These are phyloP conservation scores for Rhagologus leucostigma DNA, from an alignment of 2,113 vertebrate genomes.

Conservation along the genomic window DNA sequence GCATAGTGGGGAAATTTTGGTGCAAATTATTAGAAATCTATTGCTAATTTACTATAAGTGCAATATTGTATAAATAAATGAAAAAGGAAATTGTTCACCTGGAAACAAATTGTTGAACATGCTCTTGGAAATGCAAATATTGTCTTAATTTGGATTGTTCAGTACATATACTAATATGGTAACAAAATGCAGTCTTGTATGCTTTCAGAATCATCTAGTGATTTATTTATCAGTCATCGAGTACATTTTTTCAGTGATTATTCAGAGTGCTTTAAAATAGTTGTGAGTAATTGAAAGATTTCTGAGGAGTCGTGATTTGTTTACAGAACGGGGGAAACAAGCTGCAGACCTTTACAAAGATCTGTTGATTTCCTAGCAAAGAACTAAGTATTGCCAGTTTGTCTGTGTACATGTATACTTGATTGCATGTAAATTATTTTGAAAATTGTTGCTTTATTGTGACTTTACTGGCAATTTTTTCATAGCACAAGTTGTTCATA, in stretches of 20 bases:
- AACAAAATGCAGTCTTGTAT: not conserved
- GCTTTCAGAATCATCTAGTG: not conserved
- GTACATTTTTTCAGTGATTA: not conserved
- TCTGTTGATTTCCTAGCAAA: not conserved
- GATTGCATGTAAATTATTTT: not conserved
- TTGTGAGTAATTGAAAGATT: conserved; percentile 8
- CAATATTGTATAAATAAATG: not conserved
- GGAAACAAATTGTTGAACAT: not conserved
- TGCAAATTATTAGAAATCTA: not conserved
- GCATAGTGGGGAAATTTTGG: not conserved
- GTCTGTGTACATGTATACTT: not conserved
- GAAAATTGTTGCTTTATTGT: not conserved
- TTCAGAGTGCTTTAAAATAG: conserved; percentile 30
- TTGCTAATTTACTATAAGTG: not conserved
- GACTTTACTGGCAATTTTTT: not conserved
- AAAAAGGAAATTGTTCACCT: not conserved
- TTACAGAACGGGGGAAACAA: not conserved
- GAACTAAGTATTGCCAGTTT: not conserved
- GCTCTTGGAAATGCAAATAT: not conserved
- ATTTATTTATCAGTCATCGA: conserved; percentile 8
- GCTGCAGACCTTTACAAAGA: not conserved
- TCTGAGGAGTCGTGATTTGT: not conserved
- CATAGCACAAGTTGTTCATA: not conserved
- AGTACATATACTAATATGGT: not conserved
- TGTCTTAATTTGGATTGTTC: not conserved